Base-by-base conservation (phyloP, 1,140 invertebrate species). In the Heliconius congener region DNA sequence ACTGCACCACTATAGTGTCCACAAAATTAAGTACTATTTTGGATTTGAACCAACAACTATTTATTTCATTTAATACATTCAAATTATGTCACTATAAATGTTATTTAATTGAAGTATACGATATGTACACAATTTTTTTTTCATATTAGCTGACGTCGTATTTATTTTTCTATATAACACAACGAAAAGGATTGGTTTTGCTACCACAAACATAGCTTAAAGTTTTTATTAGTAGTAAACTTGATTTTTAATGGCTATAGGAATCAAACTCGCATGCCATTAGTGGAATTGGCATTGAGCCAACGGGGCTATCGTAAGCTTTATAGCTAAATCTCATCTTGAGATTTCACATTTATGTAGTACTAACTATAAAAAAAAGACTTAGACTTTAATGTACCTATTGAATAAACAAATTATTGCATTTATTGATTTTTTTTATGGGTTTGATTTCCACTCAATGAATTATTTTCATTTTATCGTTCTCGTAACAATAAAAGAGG, bases 181-280 rank as follows among this genome's bases (percentile, higher is more conserved):
- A 23, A 57, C 8, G 8, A 57, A 57, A n/a, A 57, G 8, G 8
- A n/a, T 23, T n/a, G 19, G n/a, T 57, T 66, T 66, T 16, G 19
- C 8, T 23, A 23, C n/a, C 23, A 66, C 60, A 66, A 66, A 30
- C 23, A 66, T 27, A 27, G 60, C 60, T 66, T 66, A 66, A 66
- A 66, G 9, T 3, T 66, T 66, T 66, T 66, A 66, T 66, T 66
- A 6, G 23, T 27, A 66, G 60, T 66, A 66, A 66, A 66, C 60
- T 66, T 66, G 60, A 66, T 66, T 66, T 66, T 66, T 66, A 66
- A 66, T 66, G 60, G 23, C 23, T 66, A n/a, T 66, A 23, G 55
- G 30, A 66, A 66, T 66, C 60, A 66, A 66, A 66, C 60, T 66
- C 23, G 23, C 60, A 66, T 66, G 30, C 60, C 60, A 66, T 66